Conservation (phyloP, 1,140 invertebrate species). For the Conus betulinus region DNA sequence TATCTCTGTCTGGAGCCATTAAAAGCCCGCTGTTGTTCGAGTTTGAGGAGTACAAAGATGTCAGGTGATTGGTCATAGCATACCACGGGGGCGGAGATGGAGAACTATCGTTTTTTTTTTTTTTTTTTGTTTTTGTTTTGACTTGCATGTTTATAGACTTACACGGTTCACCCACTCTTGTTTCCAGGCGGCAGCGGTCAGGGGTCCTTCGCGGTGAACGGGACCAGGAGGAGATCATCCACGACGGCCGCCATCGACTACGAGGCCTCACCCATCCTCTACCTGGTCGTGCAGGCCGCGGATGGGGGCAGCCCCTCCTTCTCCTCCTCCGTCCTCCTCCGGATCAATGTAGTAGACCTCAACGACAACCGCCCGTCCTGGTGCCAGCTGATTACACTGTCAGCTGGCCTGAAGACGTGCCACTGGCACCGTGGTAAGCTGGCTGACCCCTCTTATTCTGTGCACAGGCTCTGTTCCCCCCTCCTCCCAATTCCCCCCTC, state of each 20-base stretch:
- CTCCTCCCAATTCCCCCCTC: too few relatives aligned
- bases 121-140: too few relatives aligned
- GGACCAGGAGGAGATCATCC: slow-evolving; percentile 41
- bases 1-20: too few relatives aligned
- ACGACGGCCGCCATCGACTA: slow-evolving; percentile 49
- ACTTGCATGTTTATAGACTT: too few relatives aligned
- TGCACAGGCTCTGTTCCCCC: too few relatives aligned
- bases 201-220: slow-evolving; percentile 44
- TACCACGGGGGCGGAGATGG: too few relatives aligned
- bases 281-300: slow-evolving; percentile 45
- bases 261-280: slow-evolving; percentile 52
- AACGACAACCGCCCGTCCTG: slow-evolving; percentile 64
- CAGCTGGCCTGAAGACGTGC: slow-evolving; percentile 38
- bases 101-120: too few relatives aligned
- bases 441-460: slow-evolving; percentile 24
- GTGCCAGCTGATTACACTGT: slow-evolving; percentile 44
- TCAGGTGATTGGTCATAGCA: too few relatives aligned
- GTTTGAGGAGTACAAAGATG: too few relatives aligned
- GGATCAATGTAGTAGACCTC: slow-evolving; percentile 54
- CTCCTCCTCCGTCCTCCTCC: slow-evolving; percentile 41
- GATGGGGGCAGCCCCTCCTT: slow-evolving; percentile 53
- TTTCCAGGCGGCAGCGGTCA: slow-evolving; percentile 40
- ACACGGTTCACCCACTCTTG: too few relatives aligned
- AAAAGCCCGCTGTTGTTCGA: too few relatives aligned
- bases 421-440: slow-evolving; percentile 26